These are phyloP conservation scores for Cnemophilus loriae DNA, from an alignment of 2,113 vertebrate species.

Conservation along the genomic window DNA sequence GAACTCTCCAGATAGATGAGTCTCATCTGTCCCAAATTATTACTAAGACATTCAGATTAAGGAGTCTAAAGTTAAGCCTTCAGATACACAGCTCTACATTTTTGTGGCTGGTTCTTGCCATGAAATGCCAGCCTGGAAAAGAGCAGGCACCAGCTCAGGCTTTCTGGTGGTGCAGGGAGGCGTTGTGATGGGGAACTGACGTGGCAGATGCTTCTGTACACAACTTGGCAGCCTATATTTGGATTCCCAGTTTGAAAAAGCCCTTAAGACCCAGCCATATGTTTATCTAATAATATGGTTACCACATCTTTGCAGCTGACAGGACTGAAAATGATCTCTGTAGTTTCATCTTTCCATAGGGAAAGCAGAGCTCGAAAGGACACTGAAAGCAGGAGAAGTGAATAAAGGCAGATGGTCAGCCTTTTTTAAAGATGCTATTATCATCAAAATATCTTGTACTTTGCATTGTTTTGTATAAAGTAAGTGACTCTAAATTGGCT, in stretches of 20 bases:
- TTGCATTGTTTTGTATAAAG: conserved; percentile 16
- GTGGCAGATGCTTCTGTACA: not conserved
- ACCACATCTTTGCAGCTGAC: not conserved
- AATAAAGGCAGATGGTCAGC: conserved; percentile 24
- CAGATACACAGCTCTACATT: not conserved
- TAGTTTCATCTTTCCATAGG: not conserved
- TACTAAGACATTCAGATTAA: not conserved
- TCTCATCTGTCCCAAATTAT: not conserved
- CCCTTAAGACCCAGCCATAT: not conserved
- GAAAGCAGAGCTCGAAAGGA: not conserved
- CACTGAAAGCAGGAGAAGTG: not conserved
- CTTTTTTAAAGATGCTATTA: not conserved
- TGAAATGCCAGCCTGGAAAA: not conserved
- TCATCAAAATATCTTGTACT: conserved; percentile 5
- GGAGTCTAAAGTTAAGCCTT: not conserved
- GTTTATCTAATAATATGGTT: not conserved
- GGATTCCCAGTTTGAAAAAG: not conserved
- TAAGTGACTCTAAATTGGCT: conserved; percentile 18
- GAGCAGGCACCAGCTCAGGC: not conserved
- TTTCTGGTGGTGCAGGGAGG: not conserved
- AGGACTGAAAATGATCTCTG: not conserved
- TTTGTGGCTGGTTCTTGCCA: not conserved
- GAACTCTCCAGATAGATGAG: not conserved
- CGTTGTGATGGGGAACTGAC: not conserved
- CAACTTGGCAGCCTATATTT: not conserved